These are phyloP conservation scores for Gryllus longicercus DNA, from an alignment of 2,888 invertebrate genomes.

Conservation along the genomic window DNA sequence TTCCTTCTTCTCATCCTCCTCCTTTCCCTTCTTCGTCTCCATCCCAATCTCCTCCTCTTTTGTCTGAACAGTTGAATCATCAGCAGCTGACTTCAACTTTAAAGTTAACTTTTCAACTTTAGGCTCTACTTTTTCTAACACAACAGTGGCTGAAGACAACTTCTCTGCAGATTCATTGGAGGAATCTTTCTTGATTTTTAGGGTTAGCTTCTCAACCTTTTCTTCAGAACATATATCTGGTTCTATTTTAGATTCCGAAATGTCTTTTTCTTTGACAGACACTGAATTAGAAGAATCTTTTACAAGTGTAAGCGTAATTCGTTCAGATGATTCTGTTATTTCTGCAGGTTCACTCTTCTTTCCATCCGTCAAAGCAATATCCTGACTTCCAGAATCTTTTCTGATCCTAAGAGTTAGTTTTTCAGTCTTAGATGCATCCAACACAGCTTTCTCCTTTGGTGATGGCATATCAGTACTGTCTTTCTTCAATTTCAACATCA, in stretches of 20 bases:
- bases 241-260: conserved; percentile 24
- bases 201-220: conserved; percentile 33
- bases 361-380: neutral
- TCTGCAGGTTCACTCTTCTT: neutral
- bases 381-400: conserved; percentile 27
- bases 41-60: neutral
- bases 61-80: neutral
- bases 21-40: conserved; percentile 32
- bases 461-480: conserved; percentile 19
- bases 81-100: neutral
- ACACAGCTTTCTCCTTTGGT: neutral
- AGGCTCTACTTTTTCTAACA: neutral
- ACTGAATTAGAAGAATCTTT: conserved; percentile 40
- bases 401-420: conserved; percentile 24
- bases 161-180: conserved; percentile 5
- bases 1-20: conserved; percentile 51
- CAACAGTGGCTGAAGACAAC: neutral
- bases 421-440: conserved; percentile 26
- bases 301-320: conserved; percentile 9
- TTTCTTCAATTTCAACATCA: conserved; percentile 30
- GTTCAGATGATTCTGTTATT: conserved; percentile 24
- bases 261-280: conserved; percentile 33
- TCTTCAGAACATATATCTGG: conserved; percentile 40
- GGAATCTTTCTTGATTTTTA: conserved; percentile 42
- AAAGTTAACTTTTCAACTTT: conserved; percentile 23